phyloP scores from a whole-genome alignment of 2,113 vertebrate species.

The Haemorhous mexicanus region DNA sequence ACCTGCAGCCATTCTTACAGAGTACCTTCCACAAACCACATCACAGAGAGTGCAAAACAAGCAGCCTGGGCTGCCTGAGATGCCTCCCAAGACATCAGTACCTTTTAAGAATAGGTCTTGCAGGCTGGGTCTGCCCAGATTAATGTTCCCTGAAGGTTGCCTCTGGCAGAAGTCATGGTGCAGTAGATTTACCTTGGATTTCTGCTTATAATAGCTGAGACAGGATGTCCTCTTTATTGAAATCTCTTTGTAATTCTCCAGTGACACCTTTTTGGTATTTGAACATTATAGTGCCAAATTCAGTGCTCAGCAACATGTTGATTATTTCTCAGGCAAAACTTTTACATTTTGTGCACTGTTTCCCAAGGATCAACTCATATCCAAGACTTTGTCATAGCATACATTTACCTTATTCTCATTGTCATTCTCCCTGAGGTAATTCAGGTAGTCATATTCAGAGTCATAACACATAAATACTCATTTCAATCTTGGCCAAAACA shows the following conservation, averaged over 20 bases:
- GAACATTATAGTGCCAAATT: neutral
- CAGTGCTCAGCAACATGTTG: neutral
- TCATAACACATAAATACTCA: neutral
- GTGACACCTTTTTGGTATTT: neutral
- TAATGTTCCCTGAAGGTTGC: neutral
- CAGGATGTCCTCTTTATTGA: neutral
- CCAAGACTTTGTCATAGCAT: neutral
- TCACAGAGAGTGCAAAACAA: neutral
- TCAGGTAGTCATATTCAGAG: neutral
- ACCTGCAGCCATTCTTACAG: neutral
- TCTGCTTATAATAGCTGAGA: neutral
- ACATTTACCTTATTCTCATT: neutral
- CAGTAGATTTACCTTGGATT: neutral
- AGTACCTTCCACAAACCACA: neutral
- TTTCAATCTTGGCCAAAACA: neutral
- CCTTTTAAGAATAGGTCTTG: neutral
- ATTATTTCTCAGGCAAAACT: neutral
- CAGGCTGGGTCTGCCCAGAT: neutral
- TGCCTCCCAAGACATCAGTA: neutral
- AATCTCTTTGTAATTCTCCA: neutral
- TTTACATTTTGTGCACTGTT: neutral
- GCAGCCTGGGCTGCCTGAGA: neutral
- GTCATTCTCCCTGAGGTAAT: neutral
- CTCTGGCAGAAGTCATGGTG: neutral
- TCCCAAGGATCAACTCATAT: neutral